Evolutionary conservation across 2,113 vertebrate species (phyloP).

Genomic region (Prinia subflava): DNA sequence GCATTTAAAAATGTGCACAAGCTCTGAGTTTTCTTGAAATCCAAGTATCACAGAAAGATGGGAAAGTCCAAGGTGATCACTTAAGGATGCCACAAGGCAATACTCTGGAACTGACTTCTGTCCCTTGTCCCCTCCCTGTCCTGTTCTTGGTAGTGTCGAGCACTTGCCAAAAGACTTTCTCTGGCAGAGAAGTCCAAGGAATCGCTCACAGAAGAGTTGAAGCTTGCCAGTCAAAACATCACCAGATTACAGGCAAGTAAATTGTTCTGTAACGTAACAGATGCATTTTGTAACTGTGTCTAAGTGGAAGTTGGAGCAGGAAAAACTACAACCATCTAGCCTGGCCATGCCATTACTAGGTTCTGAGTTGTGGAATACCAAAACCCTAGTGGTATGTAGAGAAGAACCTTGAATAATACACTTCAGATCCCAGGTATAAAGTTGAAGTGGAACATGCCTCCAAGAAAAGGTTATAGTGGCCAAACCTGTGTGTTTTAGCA

Average conservation of each 20-base stretch:
- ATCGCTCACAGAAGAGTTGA: conserved; percentile 80
- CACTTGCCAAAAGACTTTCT: conserved; percentile 89
- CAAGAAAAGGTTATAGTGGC: background rate
- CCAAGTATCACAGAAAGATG: background rate
- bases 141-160: conserved; percentile 84
- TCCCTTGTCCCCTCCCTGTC: background rate
- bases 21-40: background rate
- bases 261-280: background rate
- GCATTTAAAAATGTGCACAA: background rate
- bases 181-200: conserved; percentile 91
- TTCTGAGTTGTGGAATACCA: background rate
- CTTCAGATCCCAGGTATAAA: background rate
- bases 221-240: conserved; percentile 85
- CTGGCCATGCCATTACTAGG: background rate
- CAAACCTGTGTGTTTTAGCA: background rate
- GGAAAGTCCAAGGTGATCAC: background rate
- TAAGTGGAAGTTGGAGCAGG: background rate
- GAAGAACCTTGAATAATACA: background rate
- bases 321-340: background rate
- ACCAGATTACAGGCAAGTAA: conserved; percentile 88
- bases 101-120: background rate
- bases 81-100: background rate
- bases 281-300: background rate
- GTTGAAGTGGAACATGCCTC: background rate
- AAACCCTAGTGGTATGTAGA: background rate